Percentiles rank a stretch among this genome's conserved stretches.
Evolutionary conservation across 2,888 invertebrate species (phyloP).

Genomic region (Strigamia crassipes): DNA sequence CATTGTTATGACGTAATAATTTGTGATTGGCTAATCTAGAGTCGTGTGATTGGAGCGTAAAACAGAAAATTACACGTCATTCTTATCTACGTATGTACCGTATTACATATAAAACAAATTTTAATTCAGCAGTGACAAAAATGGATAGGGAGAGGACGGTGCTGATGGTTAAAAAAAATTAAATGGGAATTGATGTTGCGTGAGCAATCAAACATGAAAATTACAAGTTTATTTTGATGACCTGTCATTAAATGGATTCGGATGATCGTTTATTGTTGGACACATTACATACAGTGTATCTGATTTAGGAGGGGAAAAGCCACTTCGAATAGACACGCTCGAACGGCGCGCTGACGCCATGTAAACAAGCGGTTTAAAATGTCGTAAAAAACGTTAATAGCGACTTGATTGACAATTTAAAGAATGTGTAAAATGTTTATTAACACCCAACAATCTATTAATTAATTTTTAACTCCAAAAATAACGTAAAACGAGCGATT

Average conservation of each 20-base stretch:
- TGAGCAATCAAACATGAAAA: conserved; percentile 1
- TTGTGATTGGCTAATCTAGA: no score
- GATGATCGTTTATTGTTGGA: neutral
- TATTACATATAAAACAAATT: no score
- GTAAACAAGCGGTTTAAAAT: neutral
- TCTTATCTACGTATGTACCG: no score
- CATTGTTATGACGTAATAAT: no score
- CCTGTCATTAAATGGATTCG: neutral
- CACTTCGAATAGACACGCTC: neutral
- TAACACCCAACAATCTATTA: no score
- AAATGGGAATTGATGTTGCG: neutral
- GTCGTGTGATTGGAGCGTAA: no score
- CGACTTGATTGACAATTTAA: no score
- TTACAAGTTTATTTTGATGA: conserved; percentile 29
- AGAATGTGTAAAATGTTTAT: no score
- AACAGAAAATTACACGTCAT: no score
- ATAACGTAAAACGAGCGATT: no score
- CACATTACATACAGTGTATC: neutral
- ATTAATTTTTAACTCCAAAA: no score
- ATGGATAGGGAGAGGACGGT: neutral
- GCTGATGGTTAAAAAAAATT: neutral
- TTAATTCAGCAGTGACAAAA: no score
- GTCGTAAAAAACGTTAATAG: neutral
- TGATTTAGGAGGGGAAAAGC: neutral
- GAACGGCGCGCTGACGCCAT: neutral